A percentile compares a stretch with the other conserved stretches of the same genome.
Evolutionary conservation across 2,888 invertebrate species (phyloP).

Genomic region (Altica lythri): DNA sequence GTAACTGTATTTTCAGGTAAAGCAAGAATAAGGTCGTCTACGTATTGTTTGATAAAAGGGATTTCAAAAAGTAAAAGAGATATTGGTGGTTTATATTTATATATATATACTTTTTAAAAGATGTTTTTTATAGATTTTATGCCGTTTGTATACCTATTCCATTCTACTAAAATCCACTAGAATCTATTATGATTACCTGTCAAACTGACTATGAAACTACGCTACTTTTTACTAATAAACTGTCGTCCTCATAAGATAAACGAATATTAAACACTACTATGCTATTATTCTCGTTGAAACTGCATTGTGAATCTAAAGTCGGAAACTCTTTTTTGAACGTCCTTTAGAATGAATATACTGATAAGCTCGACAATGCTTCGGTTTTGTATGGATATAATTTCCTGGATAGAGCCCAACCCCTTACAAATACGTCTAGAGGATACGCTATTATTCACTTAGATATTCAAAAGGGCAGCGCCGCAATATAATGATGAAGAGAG

Average conservation of each 20-base stretch:
- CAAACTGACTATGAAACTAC: too few relatives aligned
- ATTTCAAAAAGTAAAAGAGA: too few relatives aligned
- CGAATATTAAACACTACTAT: slow-evolving; percentile 19
- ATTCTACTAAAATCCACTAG: too few relatives aligned
- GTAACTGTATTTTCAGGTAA: too few relatives aligned
- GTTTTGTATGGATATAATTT: slow-evolving; percentile 27
- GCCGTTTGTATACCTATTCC: too few relatives aligned
- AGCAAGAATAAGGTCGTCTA: too few relatives aligned
- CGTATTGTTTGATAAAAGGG: too few relatives aligned
- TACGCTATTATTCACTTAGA: slow-evolving; percentile 18
- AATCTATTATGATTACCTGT: too few relatives aligned
- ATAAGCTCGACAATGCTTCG: slow-evolving; percentile 25
- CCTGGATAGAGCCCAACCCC: slow-evolving; percentile 23
- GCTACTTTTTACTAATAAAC: slow-evolving; percentile 8
- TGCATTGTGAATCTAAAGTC: slow-evolving; percentile 16
- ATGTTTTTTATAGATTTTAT: too few relatives aligned
- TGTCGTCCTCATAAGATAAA: slow-evolving; percentile 14
- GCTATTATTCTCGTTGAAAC: slow-evolving; percentile 20
- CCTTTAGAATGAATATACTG: slow-evolving; percentile 22
- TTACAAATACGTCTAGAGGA: slow-evolving; percentile 20
- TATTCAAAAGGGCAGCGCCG: slow-evolving; percentile 19
- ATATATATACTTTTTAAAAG: too few relatives aligned
- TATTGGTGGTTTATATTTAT: too few relatives aligned
- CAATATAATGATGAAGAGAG: too few relatives aligned
- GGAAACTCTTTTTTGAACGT: slow-evolving; percentile 24